Percentiles rank a stretch among this genome's conserved stretches.
These are phyloP conservation scores for Gymnothorax reevesii DNA, from an alignment of 2,797 vertebrate species.

Conservation along the genomic window DNA sequence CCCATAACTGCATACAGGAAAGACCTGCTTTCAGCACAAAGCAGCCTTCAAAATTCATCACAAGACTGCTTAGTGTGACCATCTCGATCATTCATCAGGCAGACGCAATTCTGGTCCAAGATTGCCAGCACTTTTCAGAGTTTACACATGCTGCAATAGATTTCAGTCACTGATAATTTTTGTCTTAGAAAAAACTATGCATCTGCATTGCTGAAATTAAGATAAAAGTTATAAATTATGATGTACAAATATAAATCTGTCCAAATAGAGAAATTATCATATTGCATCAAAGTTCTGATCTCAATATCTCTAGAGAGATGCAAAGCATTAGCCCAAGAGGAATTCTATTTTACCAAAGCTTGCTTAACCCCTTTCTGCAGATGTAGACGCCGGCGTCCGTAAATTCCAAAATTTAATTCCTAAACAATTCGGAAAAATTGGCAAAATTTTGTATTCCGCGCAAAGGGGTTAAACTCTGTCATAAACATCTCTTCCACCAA, in stretches of 20 bases:
- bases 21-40: background rate
- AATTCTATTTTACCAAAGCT: background rate
- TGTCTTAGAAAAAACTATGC: background rate
- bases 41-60: background rate
- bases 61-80: background rate
- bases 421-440: too few relatives aligned
- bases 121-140: background rate
- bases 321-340: background rate
- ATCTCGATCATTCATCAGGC: background rate
- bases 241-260: background rate
- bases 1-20: conserved; percentile 83
- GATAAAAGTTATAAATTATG: background rate
- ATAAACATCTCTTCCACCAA: too few relatives aligned
- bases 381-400: too few relatives aligned
- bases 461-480: too few relatives aligned
- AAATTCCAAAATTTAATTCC: too few relatives aligned
- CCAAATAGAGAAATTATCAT: background rate
- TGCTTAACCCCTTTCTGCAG: too few relatives aligned
- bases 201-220: background rate
- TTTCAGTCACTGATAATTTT: background rate
- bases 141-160: background rate
- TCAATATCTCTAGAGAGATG: background rate
- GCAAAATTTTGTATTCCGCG: too few relatives aligned
- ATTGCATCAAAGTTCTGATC: background rate
- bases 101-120: background rate